Conservation (phyloP, 2,797 vertebrate genomes). For the Gallirallus australis region DNA sequence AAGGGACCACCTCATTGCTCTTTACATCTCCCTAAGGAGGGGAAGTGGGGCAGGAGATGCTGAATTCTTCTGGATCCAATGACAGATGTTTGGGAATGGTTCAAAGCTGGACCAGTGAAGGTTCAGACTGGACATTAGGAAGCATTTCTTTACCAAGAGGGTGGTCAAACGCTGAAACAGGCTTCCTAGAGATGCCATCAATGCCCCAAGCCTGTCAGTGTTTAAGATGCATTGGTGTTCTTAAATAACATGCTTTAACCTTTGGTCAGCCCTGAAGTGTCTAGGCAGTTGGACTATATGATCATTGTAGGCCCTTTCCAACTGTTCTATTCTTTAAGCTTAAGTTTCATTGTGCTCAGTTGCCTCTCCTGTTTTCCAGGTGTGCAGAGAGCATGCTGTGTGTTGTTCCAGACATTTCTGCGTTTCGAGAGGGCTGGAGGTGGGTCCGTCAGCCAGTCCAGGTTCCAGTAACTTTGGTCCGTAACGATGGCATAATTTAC, state of each 20-base stretch:
- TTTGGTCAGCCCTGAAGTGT: background rate
- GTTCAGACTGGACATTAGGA: background rate
- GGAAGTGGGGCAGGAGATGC: background rate
- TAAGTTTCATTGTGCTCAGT: background rate
- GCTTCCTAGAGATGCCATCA: background rate
- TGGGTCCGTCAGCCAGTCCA: conserved; percentile 99
- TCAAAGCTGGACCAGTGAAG: background rate
- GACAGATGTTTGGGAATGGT: rapidly evolving
- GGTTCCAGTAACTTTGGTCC: conserved; percentile 98
- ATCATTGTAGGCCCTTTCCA: background rate
- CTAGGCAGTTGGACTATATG: background rate
- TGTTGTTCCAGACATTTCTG: conserved; percentile 98
- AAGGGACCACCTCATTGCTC: background rate
- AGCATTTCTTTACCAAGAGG: background rate
- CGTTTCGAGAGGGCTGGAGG: conserved; percentile 98
- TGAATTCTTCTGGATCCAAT: rapidly evolving
- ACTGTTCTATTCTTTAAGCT: background rate
- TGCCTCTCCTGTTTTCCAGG: conserved; percentile 75
- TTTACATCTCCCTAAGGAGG: background rate
- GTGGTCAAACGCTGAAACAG: background rate
- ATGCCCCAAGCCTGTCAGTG: background rate
- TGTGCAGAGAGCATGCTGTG: conserved; percentile 99
- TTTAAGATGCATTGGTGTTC: background rate
- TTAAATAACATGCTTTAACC: background rate
- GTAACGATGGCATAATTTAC: conserved; percentile 98